Evolutionary conservation across 2,113 vertebrate species (phyloP).

Genomic region (Hyla sarda): DNA sequence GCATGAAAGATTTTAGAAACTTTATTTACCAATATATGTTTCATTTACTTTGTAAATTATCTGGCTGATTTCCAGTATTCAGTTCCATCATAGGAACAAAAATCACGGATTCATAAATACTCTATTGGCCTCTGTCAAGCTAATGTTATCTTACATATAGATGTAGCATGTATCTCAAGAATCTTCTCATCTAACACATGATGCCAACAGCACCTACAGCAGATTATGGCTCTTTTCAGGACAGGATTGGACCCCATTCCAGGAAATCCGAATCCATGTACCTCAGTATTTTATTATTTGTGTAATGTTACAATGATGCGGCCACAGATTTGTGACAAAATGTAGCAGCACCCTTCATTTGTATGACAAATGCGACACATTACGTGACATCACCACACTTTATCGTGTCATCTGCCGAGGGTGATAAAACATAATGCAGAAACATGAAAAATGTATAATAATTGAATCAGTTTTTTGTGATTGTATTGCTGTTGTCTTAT

Average conservation of each 20-base stretch:
- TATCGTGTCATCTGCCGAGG: slow-evolving; percentile 40
- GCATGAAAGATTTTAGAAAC: too few relatives aligned
- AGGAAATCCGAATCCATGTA: background rate
- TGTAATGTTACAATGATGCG: background rate
- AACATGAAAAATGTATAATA: slow-evolving; percentile 56
- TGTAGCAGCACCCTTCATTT: background rate
- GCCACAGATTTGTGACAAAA: background rate
- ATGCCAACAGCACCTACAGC: too few relatives aligned
- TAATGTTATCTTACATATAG: too few relatives aligned
- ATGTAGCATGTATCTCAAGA: too few relatives aligned
- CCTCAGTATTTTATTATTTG: background rate
- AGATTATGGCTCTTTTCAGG: background rate
- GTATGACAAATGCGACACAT: background rate
- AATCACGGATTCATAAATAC: too few relatives aligned
- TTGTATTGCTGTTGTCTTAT: slow-evolving; percentile 54
- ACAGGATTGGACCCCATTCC: background rate
- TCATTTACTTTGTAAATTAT: too few relatives aligned
- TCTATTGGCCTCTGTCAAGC: too few relatives aligned
- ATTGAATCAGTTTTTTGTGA: slow-evolving; percentile 40
- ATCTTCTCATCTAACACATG: too few relatives aligned
- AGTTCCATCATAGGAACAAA: too few relatives aligned
- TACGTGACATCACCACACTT: slow-evolving; percentile 49
- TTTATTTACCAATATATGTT: too few relatives aligned
- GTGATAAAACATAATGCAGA: slow-evolving; percentile 59
- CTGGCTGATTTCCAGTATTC: too few relatives aligned